Base-by-base conservation (phyloP, 2,797 vertebrate species). In the Crax fasciolata region DNA sequence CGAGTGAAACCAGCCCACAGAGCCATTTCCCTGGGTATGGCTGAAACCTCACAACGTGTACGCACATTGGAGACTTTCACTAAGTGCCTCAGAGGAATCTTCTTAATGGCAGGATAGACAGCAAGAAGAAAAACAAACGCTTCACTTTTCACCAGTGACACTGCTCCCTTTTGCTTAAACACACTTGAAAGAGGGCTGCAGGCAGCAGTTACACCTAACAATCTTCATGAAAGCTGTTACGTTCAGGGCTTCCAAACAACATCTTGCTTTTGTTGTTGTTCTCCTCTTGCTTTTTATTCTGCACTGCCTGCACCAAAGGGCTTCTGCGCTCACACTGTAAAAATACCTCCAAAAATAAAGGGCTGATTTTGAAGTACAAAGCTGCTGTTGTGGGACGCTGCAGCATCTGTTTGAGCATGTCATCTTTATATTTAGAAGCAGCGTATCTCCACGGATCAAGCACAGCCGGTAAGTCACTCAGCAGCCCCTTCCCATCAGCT, bases 361-460 rank as follows among this genome's bases (percentile, higher is more conserved):
- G 61, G 73, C 59, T 86, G 85, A 59, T 78, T 62, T 41, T n/a
- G 70, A 95, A 93, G 59, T 62, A 90, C 67, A 93, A 96, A 94
- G 81, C 87, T 84, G 86, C 84, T 89, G 80, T 30, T 86, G 75
- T 67, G 77, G 89, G 78, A 94, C 2, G 6, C 75, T 82, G 91
- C 78, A 89, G 91, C 90, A 95, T 73, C 83, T 97, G 93, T 66
- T 95, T 58, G 39, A 84, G 76, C 89, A 32, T 12, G 57, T 49
- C 78, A 52, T 23, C 23, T 93, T 92, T 94, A 93, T 83, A 90
- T 96, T 93, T 87, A 95, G 93, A 88, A 94, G 75, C 83, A 49
- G 78, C 6, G 1, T 65, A 70, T 61, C 88, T 94, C 89, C 74
- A 39, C 41, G 44, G 84, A 93, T 51, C 65, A 52, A 80, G 89